Base-by-base conservation (phyloP, 2,113 vertebrate genomes). In the Oreotrochilus melanogaster region DNA sequence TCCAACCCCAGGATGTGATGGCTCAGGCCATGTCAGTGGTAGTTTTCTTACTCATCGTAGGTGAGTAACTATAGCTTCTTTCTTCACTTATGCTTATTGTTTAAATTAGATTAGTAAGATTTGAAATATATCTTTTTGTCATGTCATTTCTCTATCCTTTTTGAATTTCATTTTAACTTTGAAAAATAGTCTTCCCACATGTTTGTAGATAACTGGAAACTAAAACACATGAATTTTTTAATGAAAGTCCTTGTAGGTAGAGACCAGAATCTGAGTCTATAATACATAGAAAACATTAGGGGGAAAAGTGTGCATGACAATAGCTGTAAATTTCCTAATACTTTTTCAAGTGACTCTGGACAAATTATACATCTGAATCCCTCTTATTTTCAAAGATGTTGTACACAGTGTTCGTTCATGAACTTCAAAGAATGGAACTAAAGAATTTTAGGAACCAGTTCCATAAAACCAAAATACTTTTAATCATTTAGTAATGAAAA, bases 31-130 rank as follows among this genome's bases (percentile, higher is more conserved):
- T 69, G 99, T 99, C 97, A 99, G 99, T 51, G 99, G 99, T 95
- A 99, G 99, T 97, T 99, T 99, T 97, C 98, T 99, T 93, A 99
- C 99, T 30, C 99, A 99, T 97, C 99, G 99, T 60, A 99, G 99
- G 99, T 99, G 95, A 97, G 99, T 97, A 73, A 73, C 35, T 17
- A 1, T 90, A 21, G 21, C 39, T 62, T 85, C 10, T 3, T 85
- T 93, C 82, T 88, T 88, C 71, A 37, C 19, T 73, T 56, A 48
- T 1, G 1, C 16, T 13, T 89, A 17, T 70, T 71, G 18, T 50
- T 85, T 73, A 30, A 47, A 39, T 54, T 30, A 76, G 21, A 43
- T 37, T 10, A 78, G 33, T 39, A 83, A 60, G 37, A 23, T 79
- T 27, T 72, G 7, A 42, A 87, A 33, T 37, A 8, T 30, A 67